Evolutionary conservation across 2,888 invertebrate species (phyloP).

Genomic region (Periphyllus acericola): DNA sequence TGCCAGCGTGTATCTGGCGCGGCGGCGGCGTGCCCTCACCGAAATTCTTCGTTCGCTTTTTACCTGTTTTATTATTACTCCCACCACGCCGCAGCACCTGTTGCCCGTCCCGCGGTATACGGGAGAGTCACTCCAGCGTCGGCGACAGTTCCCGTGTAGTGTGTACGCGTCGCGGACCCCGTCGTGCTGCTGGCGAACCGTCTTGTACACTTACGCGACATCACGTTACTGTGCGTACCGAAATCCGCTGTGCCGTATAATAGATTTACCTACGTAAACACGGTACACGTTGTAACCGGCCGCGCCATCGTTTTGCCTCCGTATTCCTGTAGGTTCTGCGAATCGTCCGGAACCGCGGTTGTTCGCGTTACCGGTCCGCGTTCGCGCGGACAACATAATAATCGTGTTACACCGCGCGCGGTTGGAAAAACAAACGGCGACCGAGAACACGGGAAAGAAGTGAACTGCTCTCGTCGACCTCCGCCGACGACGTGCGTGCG

Average conservation of each 20-base stretch:
- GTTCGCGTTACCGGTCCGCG: background rate
- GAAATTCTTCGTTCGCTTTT: slow-evolving; percentile 51
- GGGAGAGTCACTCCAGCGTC: background rate
- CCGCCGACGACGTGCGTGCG: background rate
- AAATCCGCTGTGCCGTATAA: no score
- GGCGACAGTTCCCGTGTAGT: background rate
- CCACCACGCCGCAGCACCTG: background rate
- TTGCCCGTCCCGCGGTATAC: background rate
- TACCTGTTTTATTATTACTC: slow-evolving; percentile 8
- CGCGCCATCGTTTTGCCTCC: no score
- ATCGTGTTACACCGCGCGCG: no score
- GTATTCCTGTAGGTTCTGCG: no score
- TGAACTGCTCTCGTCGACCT: background rate
- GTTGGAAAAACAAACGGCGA: background rate
- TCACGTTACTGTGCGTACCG: no score
- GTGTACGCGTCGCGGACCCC: background rate
- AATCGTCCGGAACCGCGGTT: background rate
- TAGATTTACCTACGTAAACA: background rate
- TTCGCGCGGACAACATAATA: no score
- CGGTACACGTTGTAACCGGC: background rate
- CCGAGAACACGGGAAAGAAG: background rate
- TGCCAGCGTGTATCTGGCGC: background rate
- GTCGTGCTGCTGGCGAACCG: background rate
- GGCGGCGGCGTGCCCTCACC: slow-evolving; percentile 27
- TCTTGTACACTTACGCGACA: no score